A percentile compares a stretch with the other conserved stretches of the same genome.
phyloP scores from a whole-genome alignment of 2,113 vertebrate genomes.

The Pantherophis guttatus region DNA sequence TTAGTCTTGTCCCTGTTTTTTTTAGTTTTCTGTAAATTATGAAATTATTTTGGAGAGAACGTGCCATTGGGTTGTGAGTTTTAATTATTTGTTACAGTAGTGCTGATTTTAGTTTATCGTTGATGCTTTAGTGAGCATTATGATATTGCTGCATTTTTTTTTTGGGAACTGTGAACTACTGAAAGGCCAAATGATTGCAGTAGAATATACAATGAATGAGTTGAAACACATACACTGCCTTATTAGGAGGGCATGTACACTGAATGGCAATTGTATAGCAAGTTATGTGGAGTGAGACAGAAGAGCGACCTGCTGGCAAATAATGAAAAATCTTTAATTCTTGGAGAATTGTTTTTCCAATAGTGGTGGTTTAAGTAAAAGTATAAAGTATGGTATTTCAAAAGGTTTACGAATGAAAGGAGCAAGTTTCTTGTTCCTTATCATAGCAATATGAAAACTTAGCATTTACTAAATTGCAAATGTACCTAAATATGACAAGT shows the following conservation, averaged over 20 bases:
- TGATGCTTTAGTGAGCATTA: background rate
- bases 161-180: background rate
- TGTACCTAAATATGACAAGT: background rate
- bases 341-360: background rate
- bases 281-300: background rate
- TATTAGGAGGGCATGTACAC: background rate
- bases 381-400: background rate
- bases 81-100: background rate
- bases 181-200: background rate
- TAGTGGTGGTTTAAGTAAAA: no score
- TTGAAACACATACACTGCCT: background rate
- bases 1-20: background rate
- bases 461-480: background rate
- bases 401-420: background rate
- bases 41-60: background rate
- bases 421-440: background rate
- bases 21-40: background rate
- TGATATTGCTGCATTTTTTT: background rate
- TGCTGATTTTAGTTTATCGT: background rate
- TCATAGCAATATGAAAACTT: background rate
- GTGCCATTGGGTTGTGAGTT: background rate
- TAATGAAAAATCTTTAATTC: background rate
- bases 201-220: background rate
- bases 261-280: background rate
- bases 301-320: background rate